phyloP scores from a whole-genome alignment of 2,797 vertebrate species.

The Danio choprae region DNA sequence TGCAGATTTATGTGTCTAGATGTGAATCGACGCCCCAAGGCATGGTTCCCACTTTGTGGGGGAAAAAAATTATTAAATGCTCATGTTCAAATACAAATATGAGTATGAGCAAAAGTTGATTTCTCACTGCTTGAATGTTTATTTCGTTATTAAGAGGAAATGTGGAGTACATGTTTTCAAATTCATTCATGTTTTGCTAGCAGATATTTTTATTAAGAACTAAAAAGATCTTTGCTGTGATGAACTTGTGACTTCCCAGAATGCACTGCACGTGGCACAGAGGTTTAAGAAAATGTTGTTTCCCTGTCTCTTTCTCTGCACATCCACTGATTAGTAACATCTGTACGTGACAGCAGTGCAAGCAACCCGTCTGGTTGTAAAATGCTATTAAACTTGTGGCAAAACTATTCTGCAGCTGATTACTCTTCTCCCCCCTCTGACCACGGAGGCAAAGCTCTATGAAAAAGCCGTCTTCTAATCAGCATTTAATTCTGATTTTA shows the following conservation, averaged over 20 bases:
- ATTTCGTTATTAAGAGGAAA: no score
- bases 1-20: no score
- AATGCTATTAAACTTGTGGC: conserved; percentile 4
- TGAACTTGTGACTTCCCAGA: background rate
- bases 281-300: background rate
- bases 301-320: conserved; percentile 20
- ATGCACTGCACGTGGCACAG: conserved; percentile 20
- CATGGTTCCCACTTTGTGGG: no score
- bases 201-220: no score
- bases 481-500: conserved; percentile 69
- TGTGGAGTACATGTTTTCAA: no score
- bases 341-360: conserved; percentile 5
- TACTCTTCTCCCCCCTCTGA: conserved; percentile 21
- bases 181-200: no score
- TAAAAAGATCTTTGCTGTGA: no score
- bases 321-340: conserved; percentile 38
- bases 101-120: no score
- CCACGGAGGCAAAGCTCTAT: conserved; percentile 60
- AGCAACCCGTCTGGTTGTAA: conserved; percentile 16
- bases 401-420: conserved; percentile 22
- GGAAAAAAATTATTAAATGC: no score
- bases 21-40: no score
- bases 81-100: no score
- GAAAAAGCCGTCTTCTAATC: conserved; percentile 69
- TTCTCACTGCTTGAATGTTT: no score